Base-by-base conservation (phyloP, 2,113 vertebrate genomes). In the Thymallus thymallus region DNA sequence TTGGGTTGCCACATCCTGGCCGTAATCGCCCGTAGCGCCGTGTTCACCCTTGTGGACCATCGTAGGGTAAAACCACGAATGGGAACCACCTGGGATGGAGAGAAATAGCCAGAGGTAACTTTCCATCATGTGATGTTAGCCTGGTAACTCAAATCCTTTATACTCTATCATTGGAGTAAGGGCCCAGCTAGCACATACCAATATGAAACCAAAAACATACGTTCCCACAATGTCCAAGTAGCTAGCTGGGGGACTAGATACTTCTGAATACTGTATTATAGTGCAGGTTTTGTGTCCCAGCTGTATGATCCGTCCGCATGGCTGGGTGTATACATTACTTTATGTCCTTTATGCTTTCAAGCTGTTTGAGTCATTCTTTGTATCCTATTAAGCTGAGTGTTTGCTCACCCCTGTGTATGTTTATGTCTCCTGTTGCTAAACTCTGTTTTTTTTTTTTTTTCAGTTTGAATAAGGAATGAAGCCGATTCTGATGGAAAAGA, bases 1-100 rank as follows among this genome's bases (percentile, higher is more conserved):
- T 68, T 74, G 72, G 61, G 64, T 81, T 82, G 84, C 88, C 87
- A 88, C 83, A 88, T 90, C 87, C 90, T 86, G 84, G 66, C 55
- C 5, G 46, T 82, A 80, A 86, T 84, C 80, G 70, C 80, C 83
- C 68, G 65, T 82, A 85, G 83, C 73, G 72, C 68, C 13, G 3
- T 24, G 1, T 75, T 70, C 3, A 4, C 67, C 60, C 61, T 55
- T 71, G 76, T 80, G 75, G 48, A 29, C 1, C 26, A 65, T 75
- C 4, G 24, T 48, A 22, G 14, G 70, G n/a, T 46, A 9, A 76
- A 61, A 77, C 67, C 71, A 20, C 71, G 77, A 88, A 91, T 89
- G 23, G 58, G 68, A 89, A 86, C 78, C 89, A 89, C 89, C 87
- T 88, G 85, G 77, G 63, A 76, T 23, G 18, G 51, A 70, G 51